Conservation (phyloP, 2,888 invertebrate species). For the Drosophila hawaiiensis region DNA sequence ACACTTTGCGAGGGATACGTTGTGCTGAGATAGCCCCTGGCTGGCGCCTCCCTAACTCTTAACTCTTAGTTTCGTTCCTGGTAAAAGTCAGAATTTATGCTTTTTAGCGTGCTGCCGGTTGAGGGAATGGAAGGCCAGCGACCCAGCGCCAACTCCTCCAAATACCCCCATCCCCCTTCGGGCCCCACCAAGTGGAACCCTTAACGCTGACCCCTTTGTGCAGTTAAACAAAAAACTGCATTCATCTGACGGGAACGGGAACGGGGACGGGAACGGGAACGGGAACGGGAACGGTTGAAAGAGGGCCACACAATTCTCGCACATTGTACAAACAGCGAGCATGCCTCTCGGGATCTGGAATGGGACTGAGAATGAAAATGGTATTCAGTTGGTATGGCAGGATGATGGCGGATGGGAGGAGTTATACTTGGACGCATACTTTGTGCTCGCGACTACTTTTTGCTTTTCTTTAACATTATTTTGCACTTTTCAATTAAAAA, state of each 20-base stretch:
- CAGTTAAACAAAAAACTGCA: conserved; percentile 68
- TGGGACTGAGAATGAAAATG: conserved; percentile 10
- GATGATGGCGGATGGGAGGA: conserved; percentile 17
- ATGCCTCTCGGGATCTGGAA: conserved; percentile 68
- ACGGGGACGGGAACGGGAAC: background rate
- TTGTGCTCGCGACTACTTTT: conserved; percentile 74
- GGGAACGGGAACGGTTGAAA: background rate
- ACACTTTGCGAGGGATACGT: conserved; percentile 16
- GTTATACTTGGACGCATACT: conserved; percentile 69
- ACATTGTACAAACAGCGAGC: conserved; percentile 67
- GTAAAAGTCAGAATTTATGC: conserved; percentile 71
- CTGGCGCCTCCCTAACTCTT: conserved; percentile 35
- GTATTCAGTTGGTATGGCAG: conserved; percentile 24
- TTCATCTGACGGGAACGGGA: conserved; percentile 53
- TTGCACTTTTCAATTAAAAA: conserved; percentile 82
- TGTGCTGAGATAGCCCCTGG: conserved; percentile 26
- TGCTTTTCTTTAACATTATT: conserved; percentile 81
- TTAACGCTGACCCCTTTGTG: conserved; percentile 59
- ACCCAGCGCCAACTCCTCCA: conserved; percentile 34
- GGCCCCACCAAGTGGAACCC: background rate
- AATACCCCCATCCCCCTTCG: background rate
- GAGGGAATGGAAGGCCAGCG: conserved; percentile 62
- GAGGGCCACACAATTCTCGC: conserved; percentile 34
- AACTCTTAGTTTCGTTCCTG: conserved; percentile 40
- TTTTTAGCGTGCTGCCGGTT: conserved; percentile 36